phyloP scores from a whole-genome alignment of 2,888 invertebrate species.

The Eupithecia vulgata region DNA sequence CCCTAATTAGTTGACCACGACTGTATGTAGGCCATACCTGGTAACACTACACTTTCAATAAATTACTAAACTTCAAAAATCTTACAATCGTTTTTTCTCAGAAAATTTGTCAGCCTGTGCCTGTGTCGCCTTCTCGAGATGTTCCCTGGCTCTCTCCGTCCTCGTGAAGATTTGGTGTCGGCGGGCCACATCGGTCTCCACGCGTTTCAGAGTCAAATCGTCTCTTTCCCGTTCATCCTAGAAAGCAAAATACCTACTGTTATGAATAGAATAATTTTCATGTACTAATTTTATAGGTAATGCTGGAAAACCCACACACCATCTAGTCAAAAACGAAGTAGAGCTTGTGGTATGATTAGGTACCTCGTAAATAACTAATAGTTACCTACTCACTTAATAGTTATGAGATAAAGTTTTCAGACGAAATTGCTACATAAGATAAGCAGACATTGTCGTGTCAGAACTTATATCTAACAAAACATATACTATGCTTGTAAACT shows the following conservation, averaged over 20 bases:
- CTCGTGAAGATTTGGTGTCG: conserved; percentile 62
- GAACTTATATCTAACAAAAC: not conserved
- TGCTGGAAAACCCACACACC: not conserved
- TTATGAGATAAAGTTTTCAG: too few species aligned
- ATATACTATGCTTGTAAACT: too few species aligned
- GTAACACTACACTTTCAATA: too few species aligned
- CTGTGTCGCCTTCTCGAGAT: conserved; percentile 63
- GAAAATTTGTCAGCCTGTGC: conserved; percentile 72
- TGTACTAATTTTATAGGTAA: not conserved
- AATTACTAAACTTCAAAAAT: too few species aligned
- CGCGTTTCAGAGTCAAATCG: conserved; percentile 70
- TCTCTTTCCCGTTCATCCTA: conserved; percentile 75
- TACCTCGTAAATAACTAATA: too few species aligned
- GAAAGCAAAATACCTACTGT: not conserved
- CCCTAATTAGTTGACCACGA: too few species aligned
- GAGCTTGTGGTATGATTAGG: not conserved
- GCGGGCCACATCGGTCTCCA: conserved; percentile 69
- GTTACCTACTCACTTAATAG: too few species aligned
- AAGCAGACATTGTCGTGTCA: not conserved
- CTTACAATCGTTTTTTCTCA: conserved; percentile 69
- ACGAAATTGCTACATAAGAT: not conserved
- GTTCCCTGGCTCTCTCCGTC: conserved; percentile 67
- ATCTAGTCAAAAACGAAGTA: too few species aligned
- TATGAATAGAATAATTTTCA: not conserved
- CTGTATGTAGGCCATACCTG: not conserved